Percentiles rank a stretch among this genome's conserved stretches.
phyloP scores from a whole-genome alignment of 2,113 vertebrate genomes.

The Sphyrna mokarran region DNA sequence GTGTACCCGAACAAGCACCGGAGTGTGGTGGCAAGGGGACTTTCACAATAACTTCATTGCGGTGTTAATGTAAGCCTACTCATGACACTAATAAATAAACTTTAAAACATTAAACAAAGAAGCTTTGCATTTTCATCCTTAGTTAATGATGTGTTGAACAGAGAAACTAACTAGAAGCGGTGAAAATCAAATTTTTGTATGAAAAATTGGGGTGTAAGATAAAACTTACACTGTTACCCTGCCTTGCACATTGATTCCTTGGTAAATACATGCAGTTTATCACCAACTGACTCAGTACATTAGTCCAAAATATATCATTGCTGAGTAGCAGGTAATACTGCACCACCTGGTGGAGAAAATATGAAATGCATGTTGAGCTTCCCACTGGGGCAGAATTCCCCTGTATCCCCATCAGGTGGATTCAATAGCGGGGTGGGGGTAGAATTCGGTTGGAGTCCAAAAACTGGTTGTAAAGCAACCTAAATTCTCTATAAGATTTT shows the following conservation, averaged over 20 bases:
- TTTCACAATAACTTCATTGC: no score
- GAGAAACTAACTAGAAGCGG: neutral
- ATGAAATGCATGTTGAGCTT: neutral
- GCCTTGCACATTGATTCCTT: neutral
- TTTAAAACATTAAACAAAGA: neutral
- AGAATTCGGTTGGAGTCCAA: no score
- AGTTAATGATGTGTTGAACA: neutral
- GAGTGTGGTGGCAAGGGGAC: no score
- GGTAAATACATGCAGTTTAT: neutral
- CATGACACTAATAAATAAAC: no score
- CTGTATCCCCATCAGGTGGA: no score
- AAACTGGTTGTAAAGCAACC: no score
- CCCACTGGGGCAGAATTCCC: no score
- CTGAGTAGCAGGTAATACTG: neutral
- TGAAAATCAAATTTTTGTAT: neutral
- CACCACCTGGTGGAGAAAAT: conserved; percentile 2
- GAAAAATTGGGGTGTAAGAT: neutral
- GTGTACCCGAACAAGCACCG: no score
- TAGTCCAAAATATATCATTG: neutral
- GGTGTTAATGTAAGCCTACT: no score
- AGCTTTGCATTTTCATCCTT: neutral
- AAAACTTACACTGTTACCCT: neutral
- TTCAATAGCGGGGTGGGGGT: no score
- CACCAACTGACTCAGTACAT: neutral
- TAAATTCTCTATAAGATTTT: no score